These are phyloP conservation scores for Engystomops pustulosus DNA, from an alignment of 2,113 vertebrate species.

Conservation along the genomic window DNA sequence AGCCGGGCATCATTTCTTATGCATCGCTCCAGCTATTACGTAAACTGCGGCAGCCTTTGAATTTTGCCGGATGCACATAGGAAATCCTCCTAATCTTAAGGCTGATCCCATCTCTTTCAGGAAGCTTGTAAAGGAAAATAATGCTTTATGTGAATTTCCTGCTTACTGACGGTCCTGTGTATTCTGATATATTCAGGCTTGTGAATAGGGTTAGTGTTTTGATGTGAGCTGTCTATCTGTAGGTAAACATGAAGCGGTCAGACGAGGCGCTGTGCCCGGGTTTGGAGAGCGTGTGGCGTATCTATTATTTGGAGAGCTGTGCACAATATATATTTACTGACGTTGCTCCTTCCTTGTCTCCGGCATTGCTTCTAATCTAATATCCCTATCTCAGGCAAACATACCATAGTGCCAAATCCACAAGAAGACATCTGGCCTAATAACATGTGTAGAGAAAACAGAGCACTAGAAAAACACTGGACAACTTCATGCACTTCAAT, in stretches of 20 bases:
- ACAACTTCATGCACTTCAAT: too few relatives aligned
- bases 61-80: conserved; percentile 26
- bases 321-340: neutral
- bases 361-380: neutral
- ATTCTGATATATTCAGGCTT: neutral
- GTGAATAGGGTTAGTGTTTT: neutral
- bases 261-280: neutral
- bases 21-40: neutral
- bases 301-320: neutral
- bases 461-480: neutral
- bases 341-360: neutral
- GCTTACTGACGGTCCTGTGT: conserved; percentile 1
- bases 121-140: conserved; percentile 21
- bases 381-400: neutral
- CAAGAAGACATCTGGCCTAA: neutral
- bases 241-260: neutral
- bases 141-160: conserved; percentile 36
- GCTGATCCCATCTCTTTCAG: conserved; percentile 13
- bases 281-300: too few relatives aligned
- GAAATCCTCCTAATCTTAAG: conserved; percentile 27
- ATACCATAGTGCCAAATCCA: neutral
- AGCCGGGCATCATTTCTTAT: neutral
- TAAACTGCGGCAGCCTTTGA: conserved; percentile 1
- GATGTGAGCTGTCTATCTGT: neutral
- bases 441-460: neutral